Evolutionary conservation across 2,113 vertebrate species (phyloP).

Genomic region (Hiodon alosoides): DNA sequence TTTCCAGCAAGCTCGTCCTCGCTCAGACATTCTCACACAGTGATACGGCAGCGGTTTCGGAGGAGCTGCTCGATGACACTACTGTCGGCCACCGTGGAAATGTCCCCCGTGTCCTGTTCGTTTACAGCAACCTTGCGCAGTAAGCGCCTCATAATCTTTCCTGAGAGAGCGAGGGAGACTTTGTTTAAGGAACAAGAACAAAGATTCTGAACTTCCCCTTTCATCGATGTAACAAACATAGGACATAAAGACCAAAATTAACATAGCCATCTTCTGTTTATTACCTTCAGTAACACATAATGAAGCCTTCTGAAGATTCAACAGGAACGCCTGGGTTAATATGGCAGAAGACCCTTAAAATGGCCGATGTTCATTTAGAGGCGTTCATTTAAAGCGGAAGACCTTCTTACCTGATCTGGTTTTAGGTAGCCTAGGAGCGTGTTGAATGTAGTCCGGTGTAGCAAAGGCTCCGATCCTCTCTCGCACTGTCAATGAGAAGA

Average conservation of each 20-base stretch:
- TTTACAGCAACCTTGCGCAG: constrained; percentile 84
- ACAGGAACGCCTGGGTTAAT: too few relatives aligned
- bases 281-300: too few relatives aligned
- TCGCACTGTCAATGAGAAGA: constrained; percentile 65
- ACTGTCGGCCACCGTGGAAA: constrained; percentile 83
- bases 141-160: constrained; percentile 92
- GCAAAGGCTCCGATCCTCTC: constrained; percentile 95
- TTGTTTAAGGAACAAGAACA: too few relatives aligned
- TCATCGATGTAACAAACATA: too few relatives aligned
- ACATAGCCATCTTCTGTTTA: too few relatives aligned
- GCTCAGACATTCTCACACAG: constrained; percentile 49
- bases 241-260: too few relatives aligned
- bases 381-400: neutral
- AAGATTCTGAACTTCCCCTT: too few relatives aligned
- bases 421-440: constrained; percentile 87
- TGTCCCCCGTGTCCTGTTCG: constrained; percentile 82
- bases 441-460: constrained; percentile 94
- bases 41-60: constrained; percentile 66
- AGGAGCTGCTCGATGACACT: constrained; percentile 82
- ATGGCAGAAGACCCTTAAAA: neutral
- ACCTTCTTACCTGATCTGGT: constrained; percentile 82
- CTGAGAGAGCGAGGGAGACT: constrained; percentile 46
- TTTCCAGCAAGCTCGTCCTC: too few relatives aligned
- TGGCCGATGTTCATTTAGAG: neutral
- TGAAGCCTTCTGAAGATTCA: too few relatives aligned